A percentile compares a stretch with the other conserved stretches of the same genome.
These are phyloP conservation scores for Rutilus rutilus DNA, from an alignment of 2,113 vertebrate genomes.

Conservation along the genomic window DNA sequence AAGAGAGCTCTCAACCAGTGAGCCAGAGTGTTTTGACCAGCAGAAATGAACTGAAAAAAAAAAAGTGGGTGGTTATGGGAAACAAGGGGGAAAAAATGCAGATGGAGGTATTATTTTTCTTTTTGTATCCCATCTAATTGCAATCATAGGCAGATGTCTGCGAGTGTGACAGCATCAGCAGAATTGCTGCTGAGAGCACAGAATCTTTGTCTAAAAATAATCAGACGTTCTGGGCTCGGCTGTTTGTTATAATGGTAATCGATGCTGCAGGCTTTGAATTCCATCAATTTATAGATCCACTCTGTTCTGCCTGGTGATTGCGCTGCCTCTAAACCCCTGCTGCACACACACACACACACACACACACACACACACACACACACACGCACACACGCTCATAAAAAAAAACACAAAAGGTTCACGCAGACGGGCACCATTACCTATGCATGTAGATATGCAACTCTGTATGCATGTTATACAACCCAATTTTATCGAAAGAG, in stretches of 20 bases:
- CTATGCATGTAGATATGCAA: slow-evolving; percentile 34
- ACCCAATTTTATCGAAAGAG: background rate
- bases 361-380: slow-evolving; percentile 58
- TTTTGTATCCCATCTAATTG: slow-evolving; percentile 99
- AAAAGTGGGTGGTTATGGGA: slow-evolving; percentile 43
- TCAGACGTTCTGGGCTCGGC: slow-evolving; percentile 97
- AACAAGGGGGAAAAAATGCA: slow-evolving; percentile 84
- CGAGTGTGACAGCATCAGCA: slow-evolving; percentile 99
- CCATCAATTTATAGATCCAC: slow-evolving; percentile 99
- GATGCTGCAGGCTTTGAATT: slow-evolving; percentile 99
- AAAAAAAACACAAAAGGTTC: slow-evolving; percentile 32
- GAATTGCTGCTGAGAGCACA: slow-evolving; percentile 99
- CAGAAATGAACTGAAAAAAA: slow-evolving; percentile 72
- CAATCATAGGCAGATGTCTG: slow-evolving; percentile 99
- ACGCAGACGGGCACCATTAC: slow-evolving; percentile 55
- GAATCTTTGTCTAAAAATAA: slow-evolving; percentile 99
- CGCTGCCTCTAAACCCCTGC: slow-evolving; percentile 79
- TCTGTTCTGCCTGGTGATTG: slow-evolving; percentile 97
- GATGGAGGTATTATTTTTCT: slow-evolving; percentile 88
- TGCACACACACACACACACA: slow-evolving; percentile 58
- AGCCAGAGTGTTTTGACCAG: slow-evolving; percentile 67
- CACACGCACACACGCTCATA: slow-evolving; percentile 44
- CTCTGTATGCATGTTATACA: background rate
- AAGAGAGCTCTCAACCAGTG: slow-evolving; percentile 39
- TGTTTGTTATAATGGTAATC: slow-evolving; percentile 99